phyloP scores from a whole-genome alignment of 2,797 vertebrate species.

The Poeciliopsis infans region DNA sequence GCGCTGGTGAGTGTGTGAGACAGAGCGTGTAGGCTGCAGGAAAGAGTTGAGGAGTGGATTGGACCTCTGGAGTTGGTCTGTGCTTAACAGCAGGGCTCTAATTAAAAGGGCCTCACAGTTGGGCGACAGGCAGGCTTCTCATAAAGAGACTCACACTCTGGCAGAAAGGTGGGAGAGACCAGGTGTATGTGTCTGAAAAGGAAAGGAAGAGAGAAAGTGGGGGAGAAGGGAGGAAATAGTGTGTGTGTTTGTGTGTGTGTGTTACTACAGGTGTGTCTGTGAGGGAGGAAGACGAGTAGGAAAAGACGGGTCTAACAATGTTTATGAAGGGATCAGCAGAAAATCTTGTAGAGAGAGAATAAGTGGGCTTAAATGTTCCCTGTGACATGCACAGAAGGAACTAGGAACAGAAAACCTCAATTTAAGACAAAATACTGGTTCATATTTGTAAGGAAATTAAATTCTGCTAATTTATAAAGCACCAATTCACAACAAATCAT shows the following conservation, averaged over 20 bases:
- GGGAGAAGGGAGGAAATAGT: neutral
- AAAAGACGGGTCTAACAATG: conserved; percentile 11
- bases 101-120: conserved; percentile 76
- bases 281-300: conserved; percentile 10
- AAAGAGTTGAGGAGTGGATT: conserved; percentile 49
- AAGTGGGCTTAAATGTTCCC: neutral
- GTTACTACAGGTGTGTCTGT: conserved; percentile 49
- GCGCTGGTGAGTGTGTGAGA: conserved; percentile 18
- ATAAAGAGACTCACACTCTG: conserved; percentile 58
- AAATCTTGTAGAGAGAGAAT: neutral
- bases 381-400: neutral
- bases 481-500: neutral
- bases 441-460: neutral
- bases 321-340: conserved; percentile 3
- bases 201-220: neutral
- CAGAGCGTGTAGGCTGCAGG: conserved; percentile 43
- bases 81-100: conserved; percentile 74
- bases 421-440: neutral
- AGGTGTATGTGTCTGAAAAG: conserved; percentile 19
- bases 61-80: conserved; percentile 50
- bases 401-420: neutral
- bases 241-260: neutral
- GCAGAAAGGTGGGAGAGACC: conserved; percentile 55
- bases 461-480: neutral
- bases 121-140: conserved; percentile 58